Evolutionary conservation across 2,888 invertebrate genomes (phyloP), one percentile per base, ranked within the genome.

Genomic region (Hartigia nigra): DNA sequence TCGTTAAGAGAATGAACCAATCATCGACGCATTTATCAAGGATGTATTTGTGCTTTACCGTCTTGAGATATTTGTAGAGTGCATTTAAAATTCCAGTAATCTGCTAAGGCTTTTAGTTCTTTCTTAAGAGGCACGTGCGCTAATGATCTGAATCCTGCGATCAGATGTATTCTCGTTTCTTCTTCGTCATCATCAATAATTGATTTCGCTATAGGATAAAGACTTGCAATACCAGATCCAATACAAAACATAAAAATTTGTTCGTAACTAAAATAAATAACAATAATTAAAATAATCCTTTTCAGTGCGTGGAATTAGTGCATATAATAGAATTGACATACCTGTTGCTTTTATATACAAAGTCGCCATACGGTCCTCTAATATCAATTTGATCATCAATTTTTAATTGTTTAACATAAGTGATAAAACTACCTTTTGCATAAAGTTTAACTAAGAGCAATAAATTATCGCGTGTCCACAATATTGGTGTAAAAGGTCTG

Each of bases 51-150:
- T 55, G 55, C 23, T 79, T 76, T 79, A 87, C 86, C 83, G 81
- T 84, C 78, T 78, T 86, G 82, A 32, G 90, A 88, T 78, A 91
- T 80, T 74, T 86, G 84, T 69, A 91, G 78, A 36, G 87, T 89
- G 78, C 90, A 90, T 36, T 86, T 84, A 55, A 90, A 89, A 80
- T 91, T 91, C 91, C 91, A 91, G 80, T 87, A 91, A 84, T 89
- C 88, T 31, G 87, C 77, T 76, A 91, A 83, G 55, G 78, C 70
- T 77, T 86, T 84, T 39, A 91, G 80, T 82, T 91, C 88, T 70
- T 81, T 83, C 82, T 84, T 89, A 69, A 91, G 79, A 34, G 91
- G 90, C 32, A 90, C 82, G 12, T 87, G 86, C 14, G 78, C 80
- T 70, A 88, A 75, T 23, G 85, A 87, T 76, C 81, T 82, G 83